phyloP scores from a whole-genome alignment of 1,140 invertebrate genomes.

The Teleopsis dalmanni region DNA sequence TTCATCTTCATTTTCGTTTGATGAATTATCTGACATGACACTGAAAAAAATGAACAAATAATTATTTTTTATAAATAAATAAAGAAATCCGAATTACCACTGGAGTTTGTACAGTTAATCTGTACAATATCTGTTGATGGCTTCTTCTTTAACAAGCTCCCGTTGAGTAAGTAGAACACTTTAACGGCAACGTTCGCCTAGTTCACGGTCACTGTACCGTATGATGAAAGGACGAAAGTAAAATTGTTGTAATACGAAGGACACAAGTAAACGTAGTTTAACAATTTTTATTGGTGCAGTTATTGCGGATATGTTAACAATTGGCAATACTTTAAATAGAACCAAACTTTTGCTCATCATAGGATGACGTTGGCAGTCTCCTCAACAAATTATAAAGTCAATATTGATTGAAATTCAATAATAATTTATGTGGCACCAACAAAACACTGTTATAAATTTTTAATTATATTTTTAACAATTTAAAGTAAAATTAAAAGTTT shows the following conservation, averaged over 20 bases:
- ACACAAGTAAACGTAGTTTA: conserved; percentile 10
- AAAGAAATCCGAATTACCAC: too few species aligned
- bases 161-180: too few species aligned
- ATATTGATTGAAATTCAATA: background rate
- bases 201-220: conserved; percentile 21
- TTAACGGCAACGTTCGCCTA: too few species aligned
- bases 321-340: conserved; percentile 10
- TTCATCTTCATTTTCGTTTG: background rate
- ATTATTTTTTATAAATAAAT: too few species aligned
- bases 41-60: too few species aligned
- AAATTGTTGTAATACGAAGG: conserved; percentile 26
- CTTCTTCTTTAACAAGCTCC: too few species aligned
- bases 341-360: conserved; percentile 32
- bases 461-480: too few species aligned
- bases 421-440: too few species aligned
- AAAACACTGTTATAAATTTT: too few species aligned
- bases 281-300: conserved; percentile 18
- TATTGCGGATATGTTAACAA: background rate
- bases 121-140: too few species aligned
- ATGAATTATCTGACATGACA: background rate
- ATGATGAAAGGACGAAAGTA: conserved; percentile 41
- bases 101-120: too few species aligned
- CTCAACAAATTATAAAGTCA: background rate
- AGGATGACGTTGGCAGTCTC: conserved; percentile 8
- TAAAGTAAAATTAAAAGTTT: too few species aligned